Percentiles rank a stretch among this genome's conserved stretches.
These are phyloP conservation scores for Ephialtes manifestator DNA, from an alignment of 2,888 invertebrate genomes.

Conservation along the genomic window DNA sequence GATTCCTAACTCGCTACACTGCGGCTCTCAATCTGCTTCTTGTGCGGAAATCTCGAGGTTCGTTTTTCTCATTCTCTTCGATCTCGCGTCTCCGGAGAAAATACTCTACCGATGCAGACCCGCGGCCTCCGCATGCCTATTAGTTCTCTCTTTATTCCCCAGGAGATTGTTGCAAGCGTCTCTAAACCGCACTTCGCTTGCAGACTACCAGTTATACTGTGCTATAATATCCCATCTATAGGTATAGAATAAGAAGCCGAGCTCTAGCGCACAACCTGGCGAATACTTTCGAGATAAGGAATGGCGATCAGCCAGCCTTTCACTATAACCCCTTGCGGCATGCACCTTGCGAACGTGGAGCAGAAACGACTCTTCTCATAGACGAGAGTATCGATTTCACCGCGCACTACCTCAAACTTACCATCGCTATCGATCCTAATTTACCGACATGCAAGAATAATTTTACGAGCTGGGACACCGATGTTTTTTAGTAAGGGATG, in stretches of 20 bases:
- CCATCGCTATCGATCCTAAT: constrained; percentile 51
- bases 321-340: constrained; percentile 45
- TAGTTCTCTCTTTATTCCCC: constrained; percentile 76
- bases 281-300: constrained; percentile 78
- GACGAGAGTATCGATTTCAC: constrained; percentile 31
- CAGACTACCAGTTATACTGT: constrained; percentile 69
- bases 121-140: constrained; percentile 55
- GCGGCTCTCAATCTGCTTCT: constrained; percentile 40
- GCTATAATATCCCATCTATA: constrained; percentile 73
- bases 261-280: neutral
- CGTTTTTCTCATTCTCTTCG: constrained; percentile 23
- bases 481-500: constrained; percentile 24
- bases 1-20: constrained; percentile 36
- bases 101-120: constrained; percentile 25
- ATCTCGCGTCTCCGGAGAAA: constrained; percentile 30
- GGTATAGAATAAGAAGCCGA: neutral
- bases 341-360: neutral
- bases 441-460: constrained; percentile 49
- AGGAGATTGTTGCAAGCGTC: constrained; percentile 77
- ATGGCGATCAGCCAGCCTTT: constrained; percentile 78
- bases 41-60: neutral
- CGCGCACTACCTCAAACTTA: neutral
- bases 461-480: constrained; percentile 54
- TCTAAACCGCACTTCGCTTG: constrained; percentile 73
- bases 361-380: constrained; percentile 11